Evolutionary conservation across 2,113 vertebrate genomes (phyloP).

Genomic region (Catharus bicknelli): DNA sequence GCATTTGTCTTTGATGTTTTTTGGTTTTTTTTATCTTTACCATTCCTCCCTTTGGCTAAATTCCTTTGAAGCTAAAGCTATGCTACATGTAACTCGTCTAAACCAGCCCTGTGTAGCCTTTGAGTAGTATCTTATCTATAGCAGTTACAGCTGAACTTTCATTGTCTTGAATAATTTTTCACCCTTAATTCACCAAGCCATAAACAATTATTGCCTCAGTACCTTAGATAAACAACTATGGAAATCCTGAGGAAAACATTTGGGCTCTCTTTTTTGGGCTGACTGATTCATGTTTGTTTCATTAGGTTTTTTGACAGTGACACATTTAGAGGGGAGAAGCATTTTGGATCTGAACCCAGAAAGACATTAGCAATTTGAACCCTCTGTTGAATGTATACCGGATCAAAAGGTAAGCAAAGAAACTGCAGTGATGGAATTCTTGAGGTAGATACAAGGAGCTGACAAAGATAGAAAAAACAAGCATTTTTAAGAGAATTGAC

Average conservation of each 20-base stretch:
- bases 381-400: not conserved
- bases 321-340: not conserved
- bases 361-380: not conserved
- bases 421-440: not conserved
- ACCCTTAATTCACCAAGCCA: not conserved
- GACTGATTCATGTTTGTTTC: not conserved
- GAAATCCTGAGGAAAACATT: not conserved
- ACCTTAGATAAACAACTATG: not conserved
- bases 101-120: not conserved
- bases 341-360: not conserved
- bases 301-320: not conserved
- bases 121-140: not conserved
- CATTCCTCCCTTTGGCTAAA: slow-evolving; percentile 4
- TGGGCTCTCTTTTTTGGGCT: not conserved
- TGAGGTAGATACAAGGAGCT: not conserved
- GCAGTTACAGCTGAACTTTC: not conserved
- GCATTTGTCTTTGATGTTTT: not conserved
- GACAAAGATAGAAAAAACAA: not conserved
- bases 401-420: not conserved
- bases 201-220: not conserved
- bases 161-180: not conserved
- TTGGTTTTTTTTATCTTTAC: not conserved
- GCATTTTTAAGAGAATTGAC: not conserved
- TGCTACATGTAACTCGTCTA: not conserved
- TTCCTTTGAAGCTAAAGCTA: not conserved